Percentiles rank a stretch among this genome's conserved stretches.
phyloP scores from a whole-genome alignment of 2,888 invertebrate genomes.

The Meiosimyza platycephala region DNA sequence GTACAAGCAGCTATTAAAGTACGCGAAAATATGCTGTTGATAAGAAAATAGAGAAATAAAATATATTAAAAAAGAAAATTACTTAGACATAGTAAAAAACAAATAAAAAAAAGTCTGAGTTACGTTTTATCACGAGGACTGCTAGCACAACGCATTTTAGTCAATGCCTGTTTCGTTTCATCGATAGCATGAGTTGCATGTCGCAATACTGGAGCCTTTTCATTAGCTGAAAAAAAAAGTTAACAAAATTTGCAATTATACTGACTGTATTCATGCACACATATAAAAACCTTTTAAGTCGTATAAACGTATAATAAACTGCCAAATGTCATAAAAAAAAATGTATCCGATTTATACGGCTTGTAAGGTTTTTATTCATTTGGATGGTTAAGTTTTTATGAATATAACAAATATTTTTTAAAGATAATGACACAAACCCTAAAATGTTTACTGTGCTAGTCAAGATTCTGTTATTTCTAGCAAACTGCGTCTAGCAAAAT shows the following conservation, averaged over 20 bases:
- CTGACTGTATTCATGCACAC: no score
- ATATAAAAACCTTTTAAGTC: no score
- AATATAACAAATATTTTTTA: no score
- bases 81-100: background rate
- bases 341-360: no score
- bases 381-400: no score
- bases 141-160: slow-evolving; percentile 94
- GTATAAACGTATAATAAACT: no score
- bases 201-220: slow-evolving; percentile 66
- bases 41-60: background rate
- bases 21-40: slow-evolving; percentile 69
- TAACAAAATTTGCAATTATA: slow-evolving; percentile 4
- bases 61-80: background rate
- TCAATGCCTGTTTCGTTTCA: slow-evolving; percentile 96
- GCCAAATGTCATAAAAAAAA: no score
- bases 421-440: no score
- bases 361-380: no score
- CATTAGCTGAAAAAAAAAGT: slow-evolving; percentile 55
- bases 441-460: no score
- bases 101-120: slow-evolving; percentile 49
- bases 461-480: no score
- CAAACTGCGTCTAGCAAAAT: no score
- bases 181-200: slow-evolving; percentile 87
- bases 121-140: slow-evolving; percentile 73
- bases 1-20: slow-evolving; percentile 93